These are phyloP conservation scores for Crypturellus tataupa DNA, from an alignment of 2,797 vertebrate genomes.

Conservation along the genomic window DNA sequence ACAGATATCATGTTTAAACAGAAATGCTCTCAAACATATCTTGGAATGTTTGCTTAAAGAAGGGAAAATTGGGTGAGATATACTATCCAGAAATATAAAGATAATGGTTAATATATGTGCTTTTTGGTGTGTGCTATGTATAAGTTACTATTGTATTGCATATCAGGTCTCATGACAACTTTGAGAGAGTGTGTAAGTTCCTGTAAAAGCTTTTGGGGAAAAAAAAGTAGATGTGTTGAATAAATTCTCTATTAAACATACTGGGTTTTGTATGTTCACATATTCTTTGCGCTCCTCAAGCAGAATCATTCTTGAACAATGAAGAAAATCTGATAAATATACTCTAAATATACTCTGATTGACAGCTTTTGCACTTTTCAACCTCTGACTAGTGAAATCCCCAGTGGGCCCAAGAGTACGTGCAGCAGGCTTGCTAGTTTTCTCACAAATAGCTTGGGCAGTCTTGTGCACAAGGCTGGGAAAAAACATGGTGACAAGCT, in stretches of 20 bases:
- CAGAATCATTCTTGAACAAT: background rate
- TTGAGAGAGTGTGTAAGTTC: background rate
- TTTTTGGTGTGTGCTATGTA: background rate
- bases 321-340: background rate
- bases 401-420: background rate
- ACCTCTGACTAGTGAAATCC: background rate
- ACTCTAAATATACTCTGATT: background rate
- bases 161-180: background rate
- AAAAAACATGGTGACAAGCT: background rate
- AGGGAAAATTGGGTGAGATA: background rate
- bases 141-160: background rate
- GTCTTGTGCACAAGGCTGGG: background rate
- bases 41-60: background rate
- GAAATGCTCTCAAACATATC: background rate
- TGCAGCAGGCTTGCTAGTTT: background rate
- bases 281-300: background rate
- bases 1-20: background rate
- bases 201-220: background rate
- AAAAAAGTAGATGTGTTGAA: background rate
- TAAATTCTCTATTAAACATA: background rate
- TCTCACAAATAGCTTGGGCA: background rate
- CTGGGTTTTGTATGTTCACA: background rate
- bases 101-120: background rate
- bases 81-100: background rate
- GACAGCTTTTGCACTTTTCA: background rate